Base-by-base conservation (phyloP, 2,888 invertebrate species). In the Ochlodes sylvanus region DNA sequence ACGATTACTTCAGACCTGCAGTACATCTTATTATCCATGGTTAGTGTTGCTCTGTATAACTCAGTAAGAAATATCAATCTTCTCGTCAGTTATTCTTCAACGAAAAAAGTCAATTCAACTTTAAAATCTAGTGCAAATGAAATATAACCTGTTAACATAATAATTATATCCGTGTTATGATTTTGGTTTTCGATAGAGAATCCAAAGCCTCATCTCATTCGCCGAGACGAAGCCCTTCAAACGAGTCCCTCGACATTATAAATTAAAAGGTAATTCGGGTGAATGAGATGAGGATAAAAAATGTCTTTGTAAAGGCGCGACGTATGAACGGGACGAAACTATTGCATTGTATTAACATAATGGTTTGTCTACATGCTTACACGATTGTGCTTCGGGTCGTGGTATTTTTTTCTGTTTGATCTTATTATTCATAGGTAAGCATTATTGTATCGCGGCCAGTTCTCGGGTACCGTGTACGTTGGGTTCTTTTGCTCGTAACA, bases 351-450 rank as follows among this genome's bases (percentile, higher is more conserved):
- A 81, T 87, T 81, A 81, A 82, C 83, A 92, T 89, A 91, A 91
- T 89, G 79, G 87, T 86, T 81, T 90, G 88, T 89, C 88, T 88
- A 87, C 89, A 89, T 86, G 87, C 87, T 83, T 82, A 83, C 83
- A 82, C 85, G 86, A 90, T 88, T 90, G 89, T 89, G 87, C 84
- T 83, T 79, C 77, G 83, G 79, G 84, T 81, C 81, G 78, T 80
- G 77, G 77, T 70, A 79, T 82, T 87, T 87, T 87, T 84, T 85
- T 85, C 82, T 83, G 84, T 87, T 80, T 80, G 80, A 82, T 85
- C 86, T 89, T 90, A 91, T 91, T 91, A 92, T 92, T 90, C 92
- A 90, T 90, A 88, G 90, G 89, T 83, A 84, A 85, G 86, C 83
- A 86, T 88, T 88, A 88, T 90, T 86, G 86, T 89, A 82, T 79